Conservation (phyloP, 2,113 vertebrate species). For the Alectura lathami region DNA sequence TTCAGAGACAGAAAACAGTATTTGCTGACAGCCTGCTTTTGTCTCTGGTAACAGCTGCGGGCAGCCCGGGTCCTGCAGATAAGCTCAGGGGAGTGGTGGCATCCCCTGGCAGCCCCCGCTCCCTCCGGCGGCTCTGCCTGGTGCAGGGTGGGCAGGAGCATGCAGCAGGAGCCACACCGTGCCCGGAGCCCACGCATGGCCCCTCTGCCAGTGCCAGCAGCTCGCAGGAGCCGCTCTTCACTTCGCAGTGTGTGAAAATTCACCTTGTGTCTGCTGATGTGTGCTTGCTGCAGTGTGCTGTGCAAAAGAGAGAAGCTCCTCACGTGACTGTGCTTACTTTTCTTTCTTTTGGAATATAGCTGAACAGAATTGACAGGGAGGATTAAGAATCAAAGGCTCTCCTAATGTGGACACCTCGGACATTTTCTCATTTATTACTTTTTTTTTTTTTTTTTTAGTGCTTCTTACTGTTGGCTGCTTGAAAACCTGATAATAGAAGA, state of each 20-base stretch:
- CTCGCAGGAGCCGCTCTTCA: neutral
- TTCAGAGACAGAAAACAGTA: slow-evolving; percentile 45
- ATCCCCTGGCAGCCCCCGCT: neutral
- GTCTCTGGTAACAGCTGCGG: neutral
- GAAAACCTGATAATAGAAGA: neutral
- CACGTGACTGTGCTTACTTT: neutral
- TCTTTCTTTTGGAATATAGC: neutral
- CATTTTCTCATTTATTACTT: neutral
- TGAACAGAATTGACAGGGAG: neutral
- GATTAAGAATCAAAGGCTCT: neutral
- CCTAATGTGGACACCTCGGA: neutral
- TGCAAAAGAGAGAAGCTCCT: neutral
- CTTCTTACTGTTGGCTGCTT: neutral
- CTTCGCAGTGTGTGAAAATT: neutral
- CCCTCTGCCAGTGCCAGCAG: neutral
- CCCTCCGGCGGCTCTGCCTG: neutral
- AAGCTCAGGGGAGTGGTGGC: neutral
- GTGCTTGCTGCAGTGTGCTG: neutral
- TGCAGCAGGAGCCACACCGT: fast-evolving
- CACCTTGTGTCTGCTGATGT: neutral
- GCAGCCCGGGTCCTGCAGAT: neutral
- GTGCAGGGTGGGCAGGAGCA: neutral
- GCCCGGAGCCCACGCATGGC: fast-evolving
- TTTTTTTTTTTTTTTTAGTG: neutral
- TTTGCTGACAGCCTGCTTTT: slow-evolving; percentile 15